Evolutionary conservation across 2,888 invertebrate genomes (phyloP).

Genomic region (Drosophila peninsularis): DNA sequence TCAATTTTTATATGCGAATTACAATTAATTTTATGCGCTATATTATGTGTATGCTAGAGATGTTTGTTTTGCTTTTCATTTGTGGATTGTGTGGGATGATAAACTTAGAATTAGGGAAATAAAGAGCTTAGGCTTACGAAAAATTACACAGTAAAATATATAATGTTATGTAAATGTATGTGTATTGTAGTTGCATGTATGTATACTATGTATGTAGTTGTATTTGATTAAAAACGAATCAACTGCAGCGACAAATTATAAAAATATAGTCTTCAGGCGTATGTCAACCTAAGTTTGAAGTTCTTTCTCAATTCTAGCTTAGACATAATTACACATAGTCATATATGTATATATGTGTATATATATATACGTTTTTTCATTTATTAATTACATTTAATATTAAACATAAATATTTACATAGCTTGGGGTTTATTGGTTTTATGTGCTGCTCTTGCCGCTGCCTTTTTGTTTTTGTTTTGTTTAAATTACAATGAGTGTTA

Average conservation of each 20-base stretch:
- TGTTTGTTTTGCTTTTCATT: constrained; percentile 13
- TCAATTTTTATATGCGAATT: constrained; percentile 61
- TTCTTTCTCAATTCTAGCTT: constrained; percentile 48
- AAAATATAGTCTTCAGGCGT: constrained; percentile 74
- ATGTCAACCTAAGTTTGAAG: constrained; percentile 61
- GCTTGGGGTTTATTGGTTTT: constrained; percentile 33
- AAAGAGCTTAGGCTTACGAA: constrained; percentile 56
- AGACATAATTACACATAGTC: constrained; percentile 29
- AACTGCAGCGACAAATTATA: constrained; percentile 71
- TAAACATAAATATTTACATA: constrained; percentile 73
- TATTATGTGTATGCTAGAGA: constrained; percentile 64
- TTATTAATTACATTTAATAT: constrained; percentile 62
- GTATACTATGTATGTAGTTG: constrained; percentile 50
- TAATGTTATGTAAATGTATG: constrained; percentile 43
- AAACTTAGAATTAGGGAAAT: constrained; percentile 66
- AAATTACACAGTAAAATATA: constrained; percentile 72
- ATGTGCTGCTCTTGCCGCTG: constrained; percentile 50
- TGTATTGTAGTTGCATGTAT: constrained; percentile 41
- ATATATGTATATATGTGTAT: constrained; percentile 11
- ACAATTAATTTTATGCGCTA: constrained; percentile 54
- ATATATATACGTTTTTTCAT: neutral
- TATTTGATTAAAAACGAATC: constrained; percentile 55
- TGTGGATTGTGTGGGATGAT: constrained; percentile 54
- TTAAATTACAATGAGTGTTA: constrained; percentile 56
- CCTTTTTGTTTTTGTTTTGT: constrained; percentile 43